A percentile compares a stretch with the other conserved stretches of the same genome.
Conservation (phyloP, 1,140 invertebrate species). For the Phymastichus coffea region DNA sequence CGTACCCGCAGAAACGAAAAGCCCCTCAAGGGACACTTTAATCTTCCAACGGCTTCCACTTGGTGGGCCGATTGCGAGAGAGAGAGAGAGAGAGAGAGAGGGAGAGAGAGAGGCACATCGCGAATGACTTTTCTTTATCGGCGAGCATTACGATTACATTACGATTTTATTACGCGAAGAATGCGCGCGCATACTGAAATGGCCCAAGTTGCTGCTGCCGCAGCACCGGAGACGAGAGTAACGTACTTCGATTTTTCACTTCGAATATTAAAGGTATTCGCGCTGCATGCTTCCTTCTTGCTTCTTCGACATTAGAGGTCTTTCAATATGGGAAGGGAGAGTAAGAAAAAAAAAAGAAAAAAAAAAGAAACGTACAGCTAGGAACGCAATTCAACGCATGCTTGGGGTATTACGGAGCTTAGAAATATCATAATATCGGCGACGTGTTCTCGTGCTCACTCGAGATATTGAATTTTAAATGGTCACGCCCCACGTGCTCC, state of each 20-base stretch:
- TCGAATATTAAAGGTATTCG: constrained; percentile 36
- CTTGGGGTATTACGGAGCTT: constrained; percentile 35
- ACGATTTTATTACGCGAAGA: constrained; percentile 8
- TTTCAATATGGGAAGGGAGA: constrained; percentile 39
- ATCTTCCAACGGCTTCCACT: too few relatives aligned
- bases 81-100: too few relatives aligned
- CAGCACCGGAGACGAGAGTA: background rate
- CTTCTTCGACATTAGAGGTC: constrained; percentile 35
- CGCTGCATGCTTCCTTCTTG: too few relatives aligned
- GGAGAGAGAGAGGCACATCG: too few relatives aligned
- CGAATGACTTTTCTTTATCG: background rate
- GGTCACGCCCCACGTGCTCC: constrained; percentile 7
- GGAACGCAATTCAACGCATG: too few relatives aligned
- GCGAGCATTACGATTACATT: constrained; percentile 2
- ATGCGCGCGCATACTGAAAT: background rate
- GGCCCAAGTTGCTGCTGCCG: background rate
- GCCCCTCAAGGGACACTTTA: too few relatives aligned
- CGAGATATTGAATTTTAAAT: constrained; percentile 41
- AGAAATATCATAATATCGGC: constrained; percentile 41
- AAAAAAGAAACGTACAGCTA: too few relatives aligned
- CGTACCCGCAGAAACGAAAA: too few relatives aligned
- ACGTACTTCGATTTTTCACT: background rate
- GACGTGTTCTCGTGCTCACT: constrained; percentile 40
- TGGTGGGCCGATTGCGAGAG: too few relatives aligned
- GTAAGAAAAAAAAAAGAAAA: too few relatives aligned